phyloP scores from a whole-genome alignment of 2,113 vertebrate genomes.

The Leiothrix lutea region DNA sequence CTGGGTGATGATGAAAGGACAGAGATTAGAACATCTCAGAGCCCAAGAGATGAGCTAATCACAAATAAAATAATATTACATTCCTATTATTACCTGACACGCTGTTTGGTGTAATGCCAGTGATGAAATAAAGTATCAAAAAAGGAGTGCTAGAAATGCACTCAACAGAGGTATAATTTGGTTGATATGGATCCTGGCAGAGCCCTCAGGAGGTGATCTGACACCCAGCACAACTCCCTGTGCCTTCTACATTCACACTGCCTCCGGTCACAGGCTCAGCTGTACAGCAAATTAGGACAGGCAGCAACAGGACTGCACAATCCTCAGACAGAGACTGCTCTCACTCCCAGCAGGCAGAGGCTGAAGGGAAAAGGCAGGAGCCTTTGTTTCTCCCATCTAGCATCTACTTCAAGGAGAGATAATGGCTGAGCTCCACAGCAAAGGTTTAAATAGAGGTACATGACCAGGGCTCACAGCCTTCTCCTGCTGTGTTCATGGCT shows the following conservation, averaged over 20 bases:
- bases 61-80: constrained; percentile 10
- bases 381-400: not conserved
- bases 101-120: not conserved
- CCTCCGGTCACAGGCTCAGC: not conserved
- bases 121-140: not conserved
- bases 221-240: not conserved
- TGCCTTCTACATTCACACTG: not conserved
- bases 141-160: not conserved
- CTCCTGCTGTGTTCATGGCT: not conserved
- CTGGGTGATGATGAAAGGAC: not conserved
- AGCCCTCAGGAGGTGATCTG: not conserved
- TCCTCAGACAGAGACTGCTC: not conserved
- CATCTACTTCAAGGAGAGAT: not conserved
- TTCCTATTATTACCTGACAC: not conserved
- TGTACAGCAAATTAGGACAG: not conserved
- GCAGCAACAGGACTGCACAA: not conserved
- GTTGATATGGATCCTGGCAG: not conserved
- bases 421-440: not conserved
- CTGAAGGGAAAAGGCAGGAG: not conserved
- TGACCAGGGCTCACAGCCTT: not conserved
- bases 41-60: not conserved
- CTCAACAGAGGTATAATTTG: not conserved
- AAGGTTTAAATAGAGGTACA: not conserved
- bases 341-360: not conserved
- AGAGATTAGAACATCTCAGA: not conserved